These are phyloP conservation scores for Pachyramphus minor DNA, from an alignment of 2,113 vertebrate genomes.

Conservation along the genomic window DNA sequence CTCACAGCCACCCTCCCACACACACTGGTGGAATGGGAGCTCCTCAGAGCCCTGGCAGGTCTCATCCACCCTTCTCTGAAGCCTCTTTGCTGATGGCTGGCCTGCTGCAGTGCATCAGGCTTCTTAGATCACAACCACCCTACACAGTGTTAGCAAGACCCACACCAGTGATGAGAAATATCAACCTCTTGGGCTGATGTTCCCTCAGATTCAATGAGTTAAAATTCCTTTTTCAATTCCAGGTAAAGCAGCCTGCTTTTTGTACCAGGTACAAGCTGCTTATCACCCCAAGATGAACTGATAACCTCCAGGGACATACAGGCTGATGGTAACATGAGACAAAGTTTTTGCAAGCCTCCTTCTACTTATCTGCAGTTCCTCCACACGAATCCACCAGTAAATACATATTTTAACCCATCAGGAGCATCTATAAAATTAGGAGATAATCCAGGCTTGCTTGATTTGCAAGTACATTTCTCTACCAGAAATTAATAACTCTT, in stretches of 20 bases:
- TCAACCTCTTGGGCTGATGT: not conserved
- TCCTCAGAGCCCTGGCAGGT: not conserved
- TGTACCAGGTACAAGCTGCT: not conserved
- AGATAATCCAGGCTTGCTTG: not conserved
- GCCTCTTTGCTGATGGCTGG: not conserved
- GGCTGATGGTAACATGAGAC: accelerated
- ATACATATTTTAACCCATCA: not conserved
- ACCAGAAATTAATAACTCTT: not conserved
- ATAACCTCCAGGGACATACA: not conserved
- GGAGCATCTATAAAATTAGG: not conserved
- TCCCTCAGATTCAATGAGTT: not conserved
- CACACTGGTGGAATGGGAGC: not conserved
- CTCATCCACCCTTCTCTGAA: not conserved
- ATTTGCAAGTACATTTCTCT: not conserved
- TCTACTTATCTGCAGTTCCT: not conserved
- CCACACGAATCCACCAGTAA: not conserved
- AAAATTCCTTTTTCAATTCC: not conserved
- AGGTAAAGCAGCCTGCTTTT: no score
- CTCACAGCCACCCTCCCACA: not conserved
- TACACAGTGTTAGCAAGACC: not conserved
- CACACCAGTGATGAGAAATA: not conserved
- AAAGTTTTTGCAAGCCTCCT: not conserved
- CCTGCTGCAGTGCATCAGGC: not conserved
- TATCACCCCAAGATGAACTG: not conserved
- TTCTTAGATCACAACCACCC: not conserved